Conservation (phyloP, 1,140 invertebrate genomes). For the Zaprionus capensis region DNA sequence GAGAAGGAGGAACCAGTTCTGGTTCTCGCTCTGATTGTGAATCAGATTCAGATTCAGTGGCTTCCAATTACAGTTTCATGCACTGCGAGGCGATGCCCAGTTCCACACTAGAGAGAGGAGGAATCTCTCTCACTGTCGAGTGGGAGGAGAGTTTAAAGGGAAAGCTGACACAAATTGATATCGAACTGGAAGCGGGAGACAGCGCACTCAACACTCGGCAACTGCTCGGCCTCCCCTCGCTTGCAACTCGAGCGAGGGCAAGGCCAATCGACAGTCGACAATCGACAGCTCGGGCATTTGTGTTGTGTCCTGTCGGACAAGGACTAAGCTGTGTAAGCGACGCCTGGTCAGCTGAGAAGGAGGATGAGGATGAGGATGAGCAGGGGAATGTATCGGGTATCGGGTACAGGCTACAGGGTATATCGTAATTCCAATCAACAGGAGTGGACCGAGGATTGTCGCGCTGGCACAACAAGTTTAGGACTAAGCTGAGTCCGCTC, state of each 20-base stretch:
- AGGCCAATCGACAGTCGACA: constrained; percentile 37
- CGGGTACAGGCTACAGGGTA: constrained; percentile 1
- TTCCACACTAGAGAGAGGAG: background rate
- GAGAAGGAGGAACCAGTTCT: background rate
- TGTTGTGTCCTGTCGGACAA: constrained; percentile 54
- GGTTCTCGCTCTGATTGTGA: background rate
- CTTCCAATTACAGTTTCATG: constrained; percentile 49
- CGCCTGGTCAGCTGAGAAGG: constrained; percentile 12
- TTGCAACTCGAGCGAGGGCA: constrained; percentile 16
- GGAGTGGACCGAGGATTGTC: background rate
- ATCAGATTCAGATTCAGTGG: constrained; percentile 43
- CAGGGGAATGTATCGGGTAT: constrained; percentile 15
- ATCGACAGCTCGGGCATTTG: constrained; percentile 38
- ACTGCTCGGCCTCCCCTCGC: background rate
- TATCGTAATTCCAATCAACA: constrained; percentile 36
- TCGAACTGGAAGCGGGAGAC: constrained; percentile 11
- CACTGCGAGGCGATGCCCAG: constrained; percentile 19
- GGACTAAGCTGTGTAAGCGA: constrained; percentile 54
- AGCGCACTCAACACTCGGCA: background rate
- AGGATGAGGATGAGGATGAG: constrained; percentile 8
- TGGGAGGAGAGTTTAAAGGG: constrained; percentile 22
- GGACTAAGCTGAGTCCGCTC: background rate
- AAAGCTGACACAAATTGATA: constrained; percentile 41
- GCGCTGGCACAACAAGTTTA: constrained; percentile 23
- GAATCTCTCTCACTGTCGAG: background rate